Evolutionary conservation across 1,140 invertebrate genomes (phyloP).

Genomic region (Eufriesea mexicana): DNA sequence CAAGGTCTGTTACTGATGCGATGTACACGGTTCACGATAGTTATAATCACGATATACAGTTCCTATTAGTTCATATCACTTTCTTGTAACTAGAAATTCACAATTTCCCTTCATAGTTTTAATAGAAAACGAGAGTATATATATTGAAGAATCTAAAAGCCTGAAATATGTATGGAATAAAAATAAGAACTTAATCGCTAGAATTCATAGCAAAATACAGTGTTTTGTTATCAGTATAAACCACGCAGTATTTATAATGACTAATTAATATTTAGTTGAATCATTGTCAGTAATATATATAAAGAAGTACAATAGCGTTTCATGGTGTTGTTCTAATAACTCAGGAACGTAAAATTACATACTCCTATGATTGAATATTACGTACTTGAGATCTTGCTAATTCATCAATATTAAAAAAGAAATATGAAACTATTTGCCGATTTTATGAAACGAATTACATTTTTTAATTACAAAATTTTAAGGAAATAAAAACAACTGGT

Average conservation of each 20-base stretch:
- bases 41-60: neutral
- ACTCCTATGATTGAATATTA: neutral
- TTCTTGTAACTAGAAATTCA: no score
- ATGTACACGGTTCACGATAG: constrained; percentile 15
- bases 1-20: neutral
- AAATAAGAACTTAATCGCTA: no score
- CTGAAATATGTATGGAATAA: no score
- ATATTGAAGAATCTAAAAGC: no score
- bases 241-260: no score
- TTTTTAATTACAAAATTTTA: neutral
- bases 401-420: neutral
- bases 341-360: neutral
- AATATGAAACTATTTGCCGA: no score
- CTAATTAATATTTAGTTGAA: neutral
- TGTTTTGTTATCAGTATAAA: neutral
- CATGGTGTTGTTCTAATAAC: neutral
- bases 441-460: neutral
- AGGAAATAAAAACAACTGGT: neutral
- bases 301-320: neutral
- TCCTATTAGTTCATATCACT: constrained; percentile 15
- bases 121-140: no score
- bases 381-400: neutral
- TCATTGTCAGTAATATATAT: neutral
- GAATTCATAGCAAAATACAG: no score
- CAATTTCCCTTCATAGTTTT: no score